Evolutionary conservation across 2,113 vertebrate genomes (phyloP), one percentile per base, ranked within the genome.

Genomic region (Perca flavescens): DNA sequence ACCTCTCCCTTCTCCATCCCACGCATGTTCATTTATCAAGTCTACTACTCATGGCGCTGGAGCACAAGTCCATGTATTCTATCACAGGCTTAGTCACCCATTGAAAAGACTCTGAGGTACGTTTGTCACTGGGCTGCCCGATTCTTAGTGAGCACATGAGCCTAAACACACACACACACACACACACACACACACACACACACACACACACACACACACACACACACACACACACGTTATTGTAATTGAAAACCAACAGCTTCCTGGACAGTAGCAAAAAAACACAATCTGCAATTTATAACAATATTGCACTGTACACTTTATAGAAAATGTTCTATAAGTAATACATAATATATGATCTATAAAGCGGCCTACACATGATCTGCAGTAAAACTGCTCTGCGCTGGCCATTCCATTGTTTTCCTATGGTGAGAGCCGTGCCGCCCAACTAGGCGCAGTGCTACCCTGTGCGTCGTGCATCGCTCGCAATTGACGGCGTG

Each of bases 1-100:
- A 47, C 34, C 21, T 50, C 52, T n/a, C 34, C 25, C 50, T 19
- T 36, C 64, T 40, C 60, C 43, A 19, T 77, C 34, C 34, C 57
- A 74, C 75, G 75, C 76, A 79, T 82, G 80, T 88, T 91, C 88
- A 90, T 91, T 92, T 66, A 91, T 92, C 91, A 88, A n/a, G 46
- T 79, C 79, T 61, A 22, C 79, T 34, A 67, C 65, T 54, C 85
- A 88, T 86, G 62, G 62, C 83, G 78, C 61, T 84, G 72, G 88
- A 86, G 78, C 82, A 77, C 61, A 65, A 65, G 75, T 87, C 84
- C 68, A 78, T 85, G 80, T 85, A 74, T 87, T 90, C 66, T 57
- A 90, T 92, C 90, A 86, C 69, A 64, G 63, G 57, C 83, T 80
- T 85, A 82, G 80, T 87, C 83, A 89, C 73, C 82, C 85, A 80